Percentiles rank a stretch among this genome's conserved stretches.
phyloP scores from a whole-genome alignment of 2,113 vertebrate species.

The Carettochelys insculpta region DNA sequence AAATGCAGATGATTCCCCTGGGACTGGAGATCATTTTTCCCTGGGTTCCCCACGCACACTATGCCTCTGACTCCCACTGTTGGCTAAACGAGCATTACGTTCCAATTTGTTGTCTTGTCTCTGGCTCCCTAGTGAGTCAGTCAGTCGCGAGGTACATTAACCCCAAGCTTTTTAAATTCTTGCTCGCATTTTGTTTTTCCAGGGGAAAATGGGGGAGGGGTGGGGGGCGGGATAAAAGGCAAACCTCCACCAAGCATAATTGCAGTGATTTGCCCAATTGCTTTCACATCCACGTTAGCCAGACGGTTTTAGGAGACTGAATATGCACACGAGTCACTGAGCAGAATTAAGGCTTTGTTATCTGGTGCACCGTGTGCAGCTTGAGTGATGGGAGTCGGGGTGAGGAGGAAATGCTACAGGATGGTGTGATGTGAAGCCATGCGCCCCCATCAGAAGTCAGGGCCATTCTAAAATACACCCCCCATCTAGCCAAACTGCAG shows the following conservation, averaged over 20 bases:
- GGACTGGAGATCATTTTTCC: constrained; percentile 50
- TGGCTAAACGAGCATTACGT: constrained; percentile 33
- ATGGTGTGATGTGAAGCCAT: constrained; percentile 63
- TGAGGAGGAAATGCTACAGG: constrained; percentile 1
- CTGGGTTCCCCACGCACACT: constrained; percentile 32
- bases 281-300: constrained; percentile 49
- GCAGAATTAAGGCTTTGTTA: constrained; percentile 55
- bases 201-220: no score
- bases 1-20: constrained; percentile 51
- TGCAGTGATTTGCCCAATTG: constrained; percentile 69
- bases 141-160: constrained; percentile 18
- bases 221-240: rapidly evolving
- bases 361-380: constrained; percentile 4
- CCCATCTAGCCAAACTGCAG: constrained; percentile 48
- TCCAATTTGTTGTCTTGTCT: neutral
- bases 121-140: constrained; percentile 14
- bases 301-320: constrained; percentile 56
- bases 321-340: constrained; percentile 32
- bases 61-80: constrained; percentile 37
- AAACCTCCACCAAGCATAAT: constrained; percentile 51
- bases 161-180: constrained; percentile 23
- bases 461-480: constrained; percentile 71
- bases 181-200: constrained; percentile 21
- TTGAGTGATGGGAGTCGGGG: neutral
- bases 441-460: neutral